Evolutionary conservation across 2,113 vertebrate species (phyloP).

Genomic region (Equus quagga): DNA sequence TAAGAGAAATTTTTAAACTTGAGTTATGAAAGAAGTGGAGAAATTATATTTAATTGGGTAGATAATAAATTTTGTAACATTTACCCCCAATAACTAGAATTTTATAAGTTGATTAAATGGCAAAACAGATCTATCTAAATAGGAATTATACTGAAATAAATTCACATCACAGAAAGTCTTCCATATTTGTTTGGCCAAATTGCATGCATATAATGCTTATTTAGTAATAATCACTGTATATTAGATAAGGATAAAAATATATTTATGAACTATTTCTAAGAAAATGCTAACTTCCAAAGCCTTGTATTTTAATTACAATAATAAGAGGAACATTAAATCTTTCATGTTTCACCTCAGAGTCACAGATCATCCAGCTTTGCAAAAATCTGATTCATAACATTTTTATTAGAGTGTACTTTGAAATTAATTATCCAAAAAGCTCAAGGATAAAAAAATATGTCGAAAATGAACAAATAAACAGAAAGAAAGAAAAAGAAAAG

Average conservation of each 20-base stretch:
- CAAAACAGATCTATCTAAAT: slow-evolving; percentile 19
- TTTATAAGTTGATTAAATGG: slow-evolving; percentile 58
- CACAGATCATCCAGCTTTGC: not conserved
- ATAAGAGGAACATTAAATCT: slow-evolving; percentile 9
- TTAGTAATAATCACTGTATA: slow-evolving; percentile 2
- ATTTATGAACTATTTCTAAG: slow-evolving; percentile 58
- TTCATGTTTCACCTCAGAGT: slow-evolving; percentile 24
- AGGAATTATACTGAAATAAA: slow-evolving; percentile 56
- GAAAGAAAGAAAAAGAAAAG: not conserved
- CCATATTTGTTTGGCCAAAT: slow-evolving; percentile 14
- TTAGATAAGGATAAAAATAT: slow-evolving; percentile 26
- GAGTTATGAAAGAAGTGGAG: not conserved
- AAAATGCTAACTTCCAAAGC: not conserved
- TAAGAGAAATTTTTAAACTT: slow-evolving; percentile 49
- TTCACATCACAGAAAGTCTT: not conserved
- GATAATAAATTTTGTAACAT: slow-evolving; percentile 41
- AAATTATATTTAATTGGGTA: slow-evolving; percentile 50
- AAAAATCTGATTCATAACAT: slow-evolving; percentile 21
- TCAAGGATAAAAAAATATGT: slow-evolving; percentile 44
- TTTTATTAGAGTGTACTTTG: slow-evolving; percentile 52
- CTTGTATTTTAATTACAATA: slow-evolving; percentile 40
- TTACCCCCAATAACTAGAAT: not conserved
- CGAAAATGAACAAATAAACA: not conserved
- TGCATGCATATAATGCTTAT: not conserved
- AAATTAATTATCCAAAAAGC: slow-evolving; percentile 31